These are phyloP conservation scores for Pseudoips prasinana DNA, from an alignment of 2,888 invertebrate species.

Conservation along the genomic window DNA sequence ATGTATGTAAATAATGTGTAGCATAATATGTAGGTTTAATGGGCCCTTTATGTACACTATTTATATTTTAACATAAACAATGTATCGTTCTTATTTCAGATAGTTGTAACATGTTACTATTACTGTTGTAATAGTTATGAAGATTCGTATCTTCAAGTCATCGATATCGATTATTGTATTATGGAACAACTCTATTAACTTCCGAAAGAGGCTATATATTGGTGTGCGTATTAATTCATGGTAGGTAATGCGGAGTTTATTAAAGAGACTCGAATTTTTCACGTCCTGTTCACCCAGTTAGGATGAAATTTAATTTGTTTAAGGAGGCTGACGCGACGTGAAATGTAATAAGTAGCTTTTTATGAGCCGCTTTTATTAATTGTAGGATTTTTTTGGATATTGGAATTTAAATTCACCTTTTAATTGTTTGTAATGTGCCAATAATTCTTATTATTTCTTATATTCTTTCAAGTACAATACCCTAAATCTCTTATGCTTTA, in stretches of 20 bases:
- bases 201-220: constrained; percentile 36
- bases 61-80: no score
- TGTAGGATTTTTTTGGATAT: constrained; percentile 18
- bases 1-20: no score
- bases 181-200: constrained; percentile 30
- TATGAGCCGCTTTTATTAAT: constrained; percentile 19
- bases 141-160: no score
- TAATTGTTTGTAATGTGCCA: no score
- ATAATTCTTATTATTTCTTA: no score
- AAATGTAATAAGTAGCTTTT: constrained; percentile 34
- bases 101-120: no score
- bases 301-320: constrained; percentile 45
- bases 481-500: no score
- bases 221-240: constrained; percentile 53
- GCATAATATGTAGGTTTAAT: no score
- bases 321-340: constrained; percentile 28
- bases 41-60: no score
- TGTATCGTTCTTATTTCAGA: no score
- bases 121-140: no score
- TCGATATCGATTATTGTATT: constrained; percentile 11
- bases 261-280: constrained; percentile 59
- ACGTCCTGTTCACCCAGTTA: constrained; percentile 40
- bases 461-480: no score
- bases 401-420: constrained; percentile 24
- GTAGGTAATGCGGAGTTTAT: constrained; percentile 58